Evolutionary conservation across 2,888 invertebrate species (phyloP).

Genomic region (Catotricha subobsoleta): DNA sequence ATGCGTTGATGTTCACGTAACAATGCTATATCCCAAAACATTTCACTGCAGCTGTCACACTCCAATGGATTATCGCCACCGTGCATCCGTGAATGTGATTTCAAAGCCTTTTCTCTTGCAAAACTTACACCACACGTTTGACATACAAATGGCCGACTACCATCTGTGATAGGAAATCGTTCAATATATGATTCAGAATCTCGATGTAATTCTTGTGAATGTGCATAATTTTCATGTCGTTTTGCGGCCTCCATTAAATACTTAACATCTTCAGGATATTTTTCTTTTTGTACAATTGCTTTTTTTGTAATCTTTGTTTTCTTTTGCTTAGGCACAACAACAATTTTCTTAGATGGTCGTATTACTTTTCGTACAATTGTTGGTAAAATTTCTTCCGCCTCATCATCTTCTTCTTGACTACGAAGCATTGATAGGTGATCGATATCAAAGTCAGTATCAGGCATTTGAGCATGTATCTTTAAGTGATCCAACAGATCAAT

Average conservation of each 20-base stretch:
- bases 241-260: neutral
- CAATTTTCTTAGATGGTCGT: no score
- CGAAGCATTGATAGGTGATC: neutral
- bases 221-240: slow-evolving; percentile 22
- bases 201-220: slow-evolving; percentile 35
- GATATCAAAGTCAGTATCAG: slow-evolving; percentile 31
- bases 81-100: slow-evolving; percentile 58
- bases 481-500: slow-evolving; percentile 68
- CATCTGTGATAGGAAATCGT: slow-evolving; percentile 41
- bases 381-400: neutral
- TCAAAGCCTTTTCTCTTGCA: slow-evolving; percentile 63
- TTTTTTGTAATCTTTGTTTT: neutral
- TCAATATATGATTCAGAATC: slow-evolving; percentile 7
- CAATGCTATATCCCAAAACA: slow-evolving; percentile 52
- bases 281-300: neutral
- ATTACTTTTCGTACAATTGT: no score
- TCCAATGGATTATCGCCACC: slow-evolving; percentile 65
- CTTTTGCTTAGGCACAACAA: neutral
- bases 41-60: slow-evolving; percentile 60
- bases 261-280: neutral
- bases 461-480: slow-evolving; percentile 61
- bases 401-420: neutral
- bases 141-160: slow-evolving; percentile 63
- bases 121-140: slow-evolving; percentile 58
- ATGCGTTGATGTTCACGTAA: slow-evolving; percentile 41